phyloP scores from a whole-genome alignment of 2,888 invertebrate genomes.

The Caenorhabditis sp. region DNA sequence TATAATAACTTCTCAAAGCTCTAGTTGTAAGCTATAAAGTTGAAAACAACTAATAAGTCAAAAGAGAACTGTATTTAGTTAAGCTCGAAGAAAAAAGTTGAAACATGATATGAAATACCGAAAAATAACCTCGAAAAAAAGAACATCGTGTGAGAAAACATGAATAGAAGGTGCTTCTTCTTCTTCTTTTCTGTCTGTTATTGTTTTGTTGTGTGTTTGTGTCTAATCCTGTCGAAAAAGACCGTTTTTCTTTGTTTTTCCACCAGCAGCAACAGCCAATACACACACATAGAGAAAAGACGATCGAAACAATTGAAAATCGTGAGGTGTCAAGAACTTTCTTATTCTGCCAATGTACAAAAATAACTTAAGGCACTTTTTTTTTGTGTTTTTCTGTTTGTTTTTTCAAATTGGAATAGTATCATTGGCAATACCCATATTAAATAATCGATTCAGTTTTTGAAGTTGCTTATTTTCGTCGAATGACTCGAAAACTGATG shows the following conservation, averaged over 20 bases:
- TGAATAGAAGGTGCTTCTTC: too few relatives aligned
- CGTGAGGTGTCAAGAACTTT: background rate
- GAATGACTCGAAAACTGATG: slow-evolving; percentile 72
- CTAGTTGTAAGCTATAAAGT: too few relatives aligned
- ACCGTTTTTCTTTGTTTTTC: background rate
- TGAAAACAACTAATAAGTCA: too few relatives aligned
- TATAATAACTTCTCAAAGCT: too few relatives aligned
- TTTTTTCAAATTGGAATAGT: slow-evolving; percentile 10
- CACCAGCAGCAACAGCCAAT: background rate
- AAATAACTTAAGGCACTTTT: background rate
- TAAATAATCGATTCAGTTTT: slow-evolving; percentile 44
- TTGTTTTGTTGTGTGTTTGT: background rate
- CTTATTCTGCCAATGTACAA: background rate
- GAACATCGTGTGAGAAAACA: background rate
- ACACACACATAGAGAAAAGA: background rate
- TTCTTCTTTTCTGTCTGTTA: background rate
- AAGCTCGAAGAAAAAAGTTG: too few relatives aligned
- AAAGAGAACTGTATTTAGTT: too few relatives aligned
- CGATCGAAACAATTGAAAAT: background rate
- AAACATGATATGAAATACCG: too few relatives aligned
- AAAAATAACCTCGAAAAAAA: too few relatives aligned
- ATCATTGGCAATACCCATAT: slow-evolving; percentile 45
- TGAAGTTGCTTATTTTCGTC: slow-evolving; percentile 63
- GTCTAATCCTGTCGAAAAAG: background rate
- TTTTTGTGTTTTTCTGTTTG: background rate